These are phyloP conservation scores for Corythucha ciliata DNA, from an alignment of 2,888 invertebrate genomes.

Conservation along the genomic window DNA sequence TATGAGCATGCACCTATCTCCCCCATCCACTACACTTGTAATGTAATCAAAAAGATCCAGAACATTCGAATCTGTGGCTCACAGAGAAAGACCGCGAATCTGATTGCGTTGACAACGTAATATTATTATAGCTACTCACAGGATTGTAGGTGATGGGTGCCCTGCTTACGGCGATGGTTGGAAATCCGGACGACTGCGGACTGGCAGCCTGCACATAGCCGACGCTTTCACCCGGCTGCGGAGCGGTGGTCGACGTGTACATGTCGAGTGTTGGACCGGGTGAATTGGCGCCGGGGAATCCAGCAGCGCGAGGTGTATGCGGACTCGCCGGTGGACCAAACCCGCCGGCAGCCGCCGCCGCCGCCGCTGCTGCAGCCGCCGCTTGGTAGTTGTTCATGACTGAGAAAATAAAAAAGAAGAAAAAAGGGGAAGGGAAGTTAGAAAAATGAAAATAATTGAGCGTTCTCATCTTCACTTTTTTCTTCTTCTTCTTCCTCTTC, in stretches of 20 bases:
- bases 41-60: too few species aligned
- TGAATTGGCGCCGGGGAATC: constrained; percentile 85
- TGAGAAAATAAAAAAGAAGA: constrained; percentile 42
- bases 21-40: too few species aligned
- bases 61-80: too few species aligned
- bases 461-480: too few species aligned
- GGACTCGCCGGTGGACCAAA: constrained; percentile 77
- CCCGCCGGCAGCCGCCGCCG: constrained; percentile 49
- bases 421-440: background rate
- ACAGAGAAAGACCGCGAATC: too few species aligned
- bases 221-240: constrained; percentile 47
- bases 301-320: constrained; percentile 56
- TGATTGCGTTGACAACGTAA: too few species aligned
- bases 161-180: constrained; percentile 87
- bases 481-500: too few species aligned
- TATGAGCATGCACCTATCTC: too few species aligned
- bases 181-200: constrained; percentile 87
- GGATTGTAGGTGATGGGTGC: constrained; percentile 89
- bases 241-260: constrained; percentile 76
- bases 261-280: constrained; percentile 78
- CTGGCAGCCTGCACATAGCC: constrained; percentile 94
- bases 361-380: constrained; percentile 56
- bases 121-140: too few species aligned
- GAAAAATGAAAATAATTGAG: too few species aligned
- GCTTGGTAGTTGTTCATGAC: constrained; percentile 96